Percentiles rank a stretch among this genome's conserved stretches.
phyloP scores from a whole-genome alignment of 2,113 vertebrate species.

The Manacus vitellinus region DNA sequence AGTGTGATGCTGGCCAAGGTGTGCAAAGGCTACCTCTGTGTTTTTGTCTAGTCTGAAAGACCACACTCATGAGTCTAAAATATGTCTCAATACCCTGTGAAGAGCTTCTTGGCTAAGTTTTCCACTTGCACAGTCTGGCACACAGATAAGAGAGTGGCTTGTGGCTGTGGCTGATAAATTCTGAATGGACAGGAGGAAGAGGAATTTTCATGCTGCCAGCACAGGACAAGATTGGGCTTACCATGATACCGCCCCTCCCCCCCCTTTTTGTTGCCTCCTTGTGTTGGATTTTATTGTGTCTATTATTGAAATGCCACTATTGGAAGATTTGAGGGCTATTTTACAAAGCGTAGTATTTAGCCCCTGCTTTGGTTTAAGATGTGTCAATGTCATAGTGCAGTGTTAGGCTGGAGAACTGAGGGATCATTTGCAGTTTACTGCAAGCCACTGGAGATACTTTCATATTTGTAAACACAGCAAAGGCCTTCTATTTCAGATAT shows the following conservation, averaged over 20 bases:
- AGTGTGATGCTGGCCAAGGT: neutral
- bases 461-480: neutral
- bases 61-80: neutral
- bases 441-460: slow-evolving; percentile 1
- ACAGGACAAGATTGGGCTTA: neutral
- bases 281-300: neutral
- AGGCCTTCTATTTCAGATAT: slow-evolving; percentile 19
- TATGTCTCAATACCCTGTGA: neutral
- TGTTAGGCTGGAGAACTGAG: neutral
- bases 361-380: neutral
- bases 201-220: neutral
- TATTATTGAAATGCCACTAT: neutral
- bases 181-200: neutral
- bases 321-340: neutral
- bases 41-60: slow-evolving; percentile 9
- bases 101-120: neutral
- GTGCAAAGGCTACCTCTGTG: neutral
- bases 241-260: accelerated
- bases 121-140: slow-evolving; percentile 2
- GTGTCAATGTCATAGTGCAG: neutral
- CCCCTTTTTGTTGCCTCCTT: neutral
- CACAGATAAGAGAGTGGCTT: neutral
- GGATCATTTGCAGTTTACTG: neutral
- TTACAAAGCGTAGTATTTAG: neutral
- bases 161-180: neutral